Conservation (phyloP, 2,797 vertebrate species). For the Fistularia tabacaria region DNA sequence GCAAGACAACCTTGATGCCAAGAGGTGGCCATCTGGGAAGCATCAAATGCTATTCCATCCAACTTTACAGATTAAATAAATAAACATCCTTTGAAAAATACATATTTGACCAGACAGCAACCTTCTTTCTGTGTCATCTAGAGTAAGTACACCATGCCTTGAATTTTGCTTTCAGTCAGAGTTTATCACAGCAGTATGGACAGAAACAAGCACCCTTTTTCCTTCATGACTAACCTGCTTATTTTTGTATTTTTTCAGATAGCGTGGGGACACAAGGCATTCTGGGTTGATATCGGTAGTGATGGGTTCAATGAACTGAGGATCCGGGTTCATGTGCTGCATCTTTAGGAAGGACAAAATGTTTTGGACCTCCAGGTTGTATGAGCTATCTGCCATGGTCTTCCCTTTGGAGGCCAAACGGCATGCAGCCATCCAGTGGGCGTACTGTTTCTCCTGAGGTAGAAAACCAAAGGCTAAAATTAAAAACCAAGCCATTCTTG, state of each 20-base stretch:
- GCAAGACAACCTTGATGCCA: slow-evolving; percentile 56
- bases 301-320: slow-evolving; percentile 92
- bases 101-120: slow-evolving; percentile 5
- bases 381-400: slow-evolving; percentile 99
- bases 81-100: slow-evolving; percentile 39
- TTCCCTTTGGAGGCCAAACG: slow-evolving; percentile 97
- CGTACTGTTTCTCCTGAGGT: slow-evolving; percentile 94
- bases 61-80: slow-evolving; percentile 32
- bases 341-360: slow-evolving; percentile 98
- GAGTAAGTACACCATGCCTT: not conserved
- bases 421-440: slow-evolving; percentile 98
- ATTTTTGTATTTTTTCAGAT: slow-evolving; percentile 98
- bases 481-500: not conserved
- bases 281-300: slow-evolving; percentile 94
- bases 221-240: slow-evolving; percentile 84
- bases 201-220: not conserved
- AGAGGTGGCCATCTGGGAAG: slow-evolving; percentile 60
- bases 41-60: slow-evolving; percentile 44
- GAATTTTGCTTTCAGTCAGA: not conserved
- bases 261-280: slow-evolving; percentile 94
- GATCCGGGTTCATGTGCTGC: slow-evolving; percentile 98
- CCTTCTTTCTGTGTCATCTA: not conserved
- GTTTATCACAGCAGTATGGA: not conserved
- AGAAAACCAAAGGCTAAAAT: not conserved
- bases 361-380: slow-evolving; percentile 96